Evolutionary conservation across 35 echinoderm and acorn worm genomes (phyloP), one percentile per base, ranked within the genome.

Genomic region (Nesometra sesokonis): DNA sequence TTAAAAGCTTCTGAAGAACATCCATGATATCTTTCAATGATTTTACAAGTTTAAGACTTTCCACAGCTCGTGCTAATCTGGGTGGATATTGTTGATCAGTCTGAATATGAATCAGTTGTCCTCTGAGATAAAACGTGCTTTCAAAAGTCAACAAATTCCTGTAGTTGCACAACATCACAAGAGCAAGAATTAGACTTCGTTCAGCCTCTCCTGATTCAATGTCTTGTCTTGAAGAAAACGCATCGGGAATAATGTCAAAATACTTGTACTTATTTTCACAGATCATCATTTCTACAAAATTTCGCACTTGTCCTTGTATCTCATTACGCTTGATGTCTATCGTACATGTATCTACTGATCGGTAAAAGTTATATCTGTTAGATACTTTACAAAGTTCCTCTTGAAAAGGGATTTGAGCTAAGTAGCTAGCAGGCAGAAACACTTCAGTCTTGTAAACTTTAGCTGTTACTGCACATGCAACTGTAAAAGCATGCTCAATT

Each of bases 151-250:
- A 37, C 46, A 91, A 77, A 29, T 77, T 79, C 33, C 89, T 77
- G 34, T 77, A 77, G 43, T 91, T 91, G 36, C 89, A 85, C 43
- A 91, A 29, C 77, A 91, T 91, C 77, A 91, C 89, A 0, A 91
- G 37, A 4, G 84, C 84, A 5, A 91, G 35, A 7, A 91, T 37
- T 5, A 91, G 47, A 30, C 43, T 37, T 15, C 89, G 77, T 21
- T 91, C 89, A 32, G 89, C 89, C 34, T 91, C 89, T 67, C 89
- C 89, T 31, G 89, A 80, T 32, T 77, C 78, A 43, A 91, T 91
- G 17, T 40, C 67, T 0, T 84, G 36, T 5, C 79, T 38, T 52
- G 19, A 36, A 31, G 27, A n/a, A 35, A 91, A 91, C 32, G 89
- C 89, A 86, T 91, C 89, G 17, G 31, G 52, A 43, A 91, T 40